Evolutionary conservation across 2,113 vertebrate genomes (phyloP).

Genomic region (Ciconia maguari): DNA sequence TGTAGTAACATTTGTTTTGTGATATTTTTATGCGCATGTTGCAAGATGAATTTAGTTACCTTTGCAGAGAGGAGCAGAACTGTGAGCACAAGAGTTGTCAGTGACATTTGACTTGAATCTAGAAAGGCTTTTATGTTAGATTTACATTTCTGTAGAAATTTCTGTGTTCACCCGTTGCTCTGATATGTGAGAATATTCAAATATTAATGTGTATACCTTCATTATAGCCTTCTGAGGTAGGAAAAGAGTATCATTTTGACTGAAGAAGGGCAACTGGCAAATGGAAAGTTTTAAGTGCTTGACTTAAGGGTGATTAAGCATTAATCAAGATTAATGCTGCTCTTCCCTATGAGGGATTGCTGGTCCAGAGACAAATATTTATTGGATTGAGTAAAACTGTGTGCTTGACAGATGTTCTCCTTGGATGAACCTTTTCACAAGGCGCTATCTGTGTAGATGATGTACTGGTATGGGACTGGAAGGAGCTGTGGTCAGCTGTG

Average conservation of each 20-base stretch:
- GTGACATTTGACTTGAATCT: background rate
- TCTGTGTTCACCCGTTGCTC: accelerated
- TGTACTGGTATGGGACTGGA: background rate
- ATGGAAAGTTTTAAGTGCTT: background rate
- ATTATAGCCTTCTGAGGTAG: background rate
- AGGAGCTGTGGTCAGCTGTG: background rate
- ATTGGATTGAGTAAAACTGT: background rate
- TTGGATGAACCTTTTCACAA: background rate
- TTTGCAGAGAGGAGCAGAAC: background rate
- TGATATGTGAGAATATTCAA: background rate
- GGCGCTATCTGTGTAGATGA: background rate
- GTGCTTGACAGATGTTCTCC: background rate
- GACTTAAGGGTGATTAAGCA: background rate
- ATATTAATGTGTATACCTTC: background rate
- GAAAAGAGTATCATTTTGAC: background rate
- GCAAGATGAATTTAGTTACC: background rate
- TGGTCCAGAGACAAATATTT: background rate
- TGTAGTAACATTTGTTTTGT: background rate
- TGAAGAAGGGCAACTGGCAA: background rate
- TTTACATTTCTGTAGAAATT: background rate
- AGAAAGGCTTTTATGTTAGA: background rate
- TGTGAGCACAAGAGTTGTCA: background rate
- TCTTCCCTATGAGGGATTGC: background rate
- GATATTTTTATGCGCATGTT: background rate
- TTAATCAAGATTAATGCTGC: background rate